Evolutionary conservation across 2,888 invertebrate species (phyloP).

Genomic region (Hartigia nigra): DNA sequence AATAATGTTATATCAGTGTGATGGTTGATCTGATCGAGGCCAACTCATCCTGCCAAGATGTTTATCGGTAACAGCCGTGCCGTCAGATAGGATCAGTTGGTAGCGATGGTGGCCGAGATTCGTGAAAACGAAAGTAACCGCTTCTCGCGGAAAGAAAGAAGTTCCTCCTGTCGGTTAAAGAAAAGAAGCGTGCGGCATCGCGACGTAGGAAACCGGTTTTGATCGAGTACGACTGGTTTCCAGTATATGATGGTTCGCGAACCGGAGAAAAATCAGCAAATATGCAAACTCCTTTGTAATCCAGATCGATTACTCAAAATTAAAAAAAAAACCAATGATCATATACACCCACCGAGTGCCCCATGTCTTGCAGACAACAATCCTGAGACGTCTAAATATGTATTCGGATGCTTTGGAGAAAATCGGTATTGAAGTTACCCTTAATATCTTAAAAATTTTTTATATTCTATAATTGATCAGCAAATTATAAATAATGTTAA

Average conservation of each 20-base stretch:
- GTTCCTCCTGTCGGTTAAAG: slow-evolving; percentile 36
- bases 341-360: background rate
- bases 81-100: background rate
- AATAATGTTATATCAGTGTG: background rate
- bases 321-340: background rate
- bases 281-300: background rate
- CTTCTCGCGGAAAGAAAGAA: slow-evolving; percentile 45
- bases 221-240: slow-evolving; percentile 53
- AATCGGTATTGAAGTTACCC: background rate
- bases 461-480: background rate
- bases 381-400: background rate
- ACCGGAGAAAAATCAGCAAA: slow-evolving; percentile 39
- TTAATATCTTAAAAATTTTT: background rate
- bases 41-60: background rate
- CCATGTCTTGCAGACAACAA: background rate
- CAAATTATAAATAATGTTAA: background rate
- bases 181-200: slow-evolving; percentile 9
- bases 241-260: slow-evolving; percentile 47
- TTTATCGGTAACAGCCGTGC: background rate
- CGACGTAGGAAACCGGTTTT: slow-evolving; percentile 54
- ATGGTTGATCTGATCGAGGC: background rate
- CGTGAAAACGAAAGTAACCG: slow-evolving; percentile 54
- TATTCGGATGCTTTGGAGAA: background rate
- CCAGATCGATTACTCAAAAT: background rate
- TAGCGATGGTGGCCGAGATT: background rate